Conservation (phyloP, 2,888 invertebrate species). For the Frankliniella fusca region DNA sequence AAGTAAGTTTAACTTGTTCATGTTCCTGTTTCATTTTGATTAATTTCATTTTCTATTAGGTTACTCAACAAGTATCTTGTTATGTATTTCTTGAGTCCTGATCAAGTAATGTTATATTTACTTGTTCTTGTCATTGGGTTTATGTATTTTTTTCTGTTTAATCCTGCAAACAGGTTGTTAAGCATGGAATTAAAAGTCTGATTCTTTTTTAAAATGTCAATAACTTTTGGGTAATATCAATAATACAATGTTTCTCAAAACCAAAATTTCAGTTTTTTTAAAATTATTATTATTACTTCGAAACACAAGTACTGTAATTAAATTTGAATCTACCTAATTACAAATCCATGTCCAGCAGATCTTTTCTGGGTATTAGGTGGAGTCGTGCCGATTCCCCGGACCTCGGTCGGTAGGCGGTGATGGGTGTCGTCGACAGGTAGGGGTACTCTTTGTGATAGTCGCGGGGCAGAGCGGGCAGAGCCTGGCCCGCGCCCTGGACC, state of each 20-base stretch:
- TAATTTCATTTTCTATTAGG: neutral
- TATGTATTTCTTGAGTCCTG: neutral
- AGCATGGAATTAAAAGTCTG: neutral
- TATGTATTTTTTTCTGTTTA: neutral
- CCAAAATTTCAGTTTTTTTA: neutral
- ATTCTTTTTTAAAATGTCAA: neutral
- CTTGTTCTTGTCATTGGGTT: neutral
- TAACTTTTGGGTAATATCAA: neutral
- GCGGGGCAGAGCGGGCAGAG: neutral
- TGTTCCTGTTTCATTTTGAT: neutral
- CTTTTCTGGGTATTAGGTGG: neutral
- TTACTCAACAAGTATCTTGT: neutral
- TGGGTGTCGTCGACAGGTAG: conserved; percentile 1
- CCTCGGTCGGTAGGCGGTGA: neutral
- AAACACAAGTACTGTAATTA: neutral
- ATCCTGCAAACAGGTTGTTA: neutral
- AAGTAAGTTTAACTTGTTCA: neutral
- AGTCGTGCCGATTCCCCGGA: neutral
- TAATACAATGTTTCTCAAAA: neutral
- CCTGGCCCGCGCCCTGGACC: neutral
- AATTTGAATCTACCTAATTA: neutral
- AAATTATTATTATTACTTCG: neutral
- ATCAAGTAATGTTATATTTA: neutral
- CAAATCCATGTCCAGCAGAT: neutral
- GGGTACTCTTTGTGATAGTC: conserved; percentile 4